Percentiles rank a stretch among this genome's conserved stretches.
Conservation (phyloP, 1,140 invertebrate genomes). For the Danaus plexippus region DNA sequence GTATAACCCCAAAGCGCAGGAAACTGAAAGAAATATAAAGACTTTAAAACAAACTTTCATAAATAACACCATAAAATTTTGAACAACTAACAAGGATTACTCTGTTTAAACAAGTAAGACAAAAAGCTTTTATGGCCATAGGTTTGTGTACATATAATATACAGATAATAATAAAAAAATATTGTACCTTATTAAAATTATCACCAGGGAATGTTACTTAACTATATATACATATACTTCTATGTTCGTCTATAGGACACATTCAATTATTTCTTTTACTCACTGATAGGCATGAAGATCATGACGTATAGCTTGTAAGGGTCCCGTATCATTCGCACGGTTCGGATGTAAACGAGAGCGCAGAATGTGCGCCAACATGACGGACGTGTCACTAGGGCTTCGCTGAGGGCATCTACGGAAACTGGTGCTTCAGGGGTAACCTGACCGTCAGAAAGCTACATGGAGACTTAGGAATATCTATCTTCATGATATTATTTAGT, state of each 20-base stretch:
- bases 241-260: too few relatives aligned
- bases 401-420: conserved; percentile 51
- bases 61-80: too few relatives aligned
- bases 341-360: conserved; percentile 71
- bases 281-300: conserved; percentile 74
- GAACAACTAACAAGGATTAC: too few relatives aligned
- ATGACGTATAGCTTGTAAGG: conserved; percentile 75
- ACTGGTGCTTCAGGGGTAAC: conserved; percentile 45
- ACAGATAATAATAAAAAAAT: too few relatives aligned
- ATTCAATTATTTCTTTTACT: conserved; percentile 23
- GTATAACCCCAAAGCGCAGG: conserved; percentile 78
- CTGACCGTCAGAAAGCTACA: conserved; percentile 16
- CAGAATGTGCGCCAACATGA: conserved; percentile 61
- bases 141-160: too few relatives aligned
- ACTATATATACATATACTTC: too few relatives aligned
- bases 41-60: not conserved
- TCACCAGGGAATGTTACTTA: too few relatives aligned
- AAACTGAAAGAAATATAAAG: conserved; percentile 50
- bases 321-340: conserved; percentile 72
- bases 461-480: not conserved
- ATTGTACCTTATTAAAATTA: too few relatives aligned
- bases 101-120: too few relatives aligned
- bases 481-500: too few relatives aligned
- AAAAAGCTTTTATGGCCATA: too few relatives aligned
- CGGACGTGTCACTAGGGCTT: conserved; percentile 53